phyloP scores from a whole-genome alignment of 2,797 vertebrate genomes.

The Myioborus melanocephalus region DNA sequence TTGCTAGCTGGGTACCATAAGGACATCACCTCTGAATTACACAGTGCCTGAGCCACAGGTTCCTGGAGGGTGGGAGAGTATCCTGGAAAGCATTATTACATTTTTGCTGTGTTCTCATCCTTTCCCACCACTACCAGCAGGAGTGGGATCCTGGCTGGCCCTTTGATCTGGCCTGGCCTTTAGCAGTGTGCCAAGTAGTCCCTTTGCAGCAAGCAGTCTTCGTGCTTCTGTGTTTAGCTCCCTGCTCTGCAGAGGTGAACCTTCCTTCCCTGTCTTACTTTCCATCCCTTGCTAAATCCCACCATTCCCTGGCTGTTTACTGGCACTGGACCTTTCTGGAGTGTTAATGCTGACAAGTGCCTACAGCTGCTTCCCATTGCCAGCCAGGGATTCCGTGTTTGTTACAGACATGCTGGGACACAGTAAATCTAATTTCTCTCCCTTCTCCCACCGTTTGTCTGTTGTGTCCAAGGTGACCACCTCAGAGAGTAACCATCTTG shows the following conservation, averaged over 20 bases:
- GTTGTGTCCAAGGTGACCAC: constrained; percentile 31
- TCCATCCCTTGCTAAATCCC: neutral
- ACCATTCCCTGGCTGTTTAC: neutral
- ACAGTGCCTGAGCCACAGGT: neutral
- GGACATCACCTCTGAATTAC: neutral
- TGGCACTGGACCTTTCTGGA: neutral
- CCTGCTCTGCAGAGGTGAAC: neutral
- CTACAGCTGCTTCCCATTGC: neutral
- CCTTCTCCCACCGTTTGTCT: neutral
- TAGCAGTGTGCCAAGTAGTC: neutral
- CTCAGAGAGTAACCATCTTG: constrained; percentile 24
- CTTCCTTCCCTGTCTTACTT: neutral
- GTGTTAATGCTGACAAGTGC: neutral
- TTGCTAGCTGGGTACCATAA: neutral
- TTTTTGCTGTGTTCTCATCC: neutral
- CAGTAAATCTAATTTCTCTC: constrained; percentile 30
- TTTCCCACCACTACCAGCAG: neutral
- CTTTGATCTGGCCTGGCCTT: neutral
- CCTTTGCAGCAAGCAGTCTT: neutral
- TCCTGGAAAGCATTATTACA: neutral
- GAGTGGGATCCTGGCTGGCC: neutral
- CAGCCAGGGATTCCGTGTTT: neutral
- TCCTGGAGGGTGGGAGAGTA: neutral
- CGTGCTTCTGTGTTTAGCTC: neutral
- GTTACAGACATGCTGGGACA: neutral